Evolutionary conservation across 2,797 vertebrate genomes (phyloP).

Genomic region (Anguilla megastoma): DNA sequence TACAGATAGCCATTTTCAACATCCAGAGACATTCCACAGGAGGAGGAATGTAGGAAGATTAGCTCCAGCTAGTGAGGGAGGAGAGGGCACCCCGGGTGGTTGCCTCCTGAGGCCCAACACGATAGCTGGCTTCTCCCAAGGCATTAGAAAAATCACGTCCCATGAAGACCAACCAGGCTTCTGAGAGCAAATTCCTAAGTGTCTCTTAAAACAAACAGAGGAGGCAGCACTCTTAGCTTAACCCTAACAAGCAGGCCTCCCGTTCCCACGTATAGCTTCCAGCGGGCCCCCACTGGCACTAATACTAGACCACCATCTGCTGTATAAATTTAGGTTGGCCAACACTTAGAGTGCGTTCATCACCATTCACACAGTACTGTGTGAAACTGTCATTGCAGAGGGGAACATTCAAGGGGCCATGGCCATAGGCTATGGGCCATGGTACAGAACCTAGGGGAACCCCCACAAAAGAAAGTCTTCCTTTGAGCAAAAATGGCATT

Average conservation of each 20-base stretch:
- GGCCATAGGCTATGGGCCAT: not conserved
- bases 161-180: not conserved
- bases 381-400: not conserved
- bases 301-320: not conserved
- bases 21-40: slow-evolving; percentile 20
- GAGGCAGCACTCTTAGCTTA: not conserved
- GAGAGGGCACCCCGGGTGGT: not conserved
- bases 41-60: slow-evolving; percentile 22
- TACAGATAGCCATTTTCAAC: not conserved
- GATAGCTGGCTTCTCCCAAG: not conserved
- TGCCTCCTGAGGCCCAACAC: not conserved
- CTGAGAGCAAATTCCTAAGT: not conserved
- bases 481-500: not conserved
- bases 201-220: slow-evolving; percentile 18
- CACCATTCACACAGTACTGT: not conserved
- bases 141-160: slow-evolving; percentile 17
- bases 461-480: not conserved
- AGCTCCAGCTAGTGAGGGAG: slow-evolving; percentile 15
- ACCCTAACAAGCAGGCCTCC: not conserved
- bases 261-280: not conserved
- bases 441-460: not conserved
- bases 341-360: not conserved
- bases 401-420: not conserved
- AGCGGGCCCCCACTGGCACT: not conserved
- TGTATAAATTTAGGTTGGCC: not conserved